phyloP scores from a whole-genome alignment of 2,113 vertebrate genomes.

The Centrocercus urophasianus region DNA sequence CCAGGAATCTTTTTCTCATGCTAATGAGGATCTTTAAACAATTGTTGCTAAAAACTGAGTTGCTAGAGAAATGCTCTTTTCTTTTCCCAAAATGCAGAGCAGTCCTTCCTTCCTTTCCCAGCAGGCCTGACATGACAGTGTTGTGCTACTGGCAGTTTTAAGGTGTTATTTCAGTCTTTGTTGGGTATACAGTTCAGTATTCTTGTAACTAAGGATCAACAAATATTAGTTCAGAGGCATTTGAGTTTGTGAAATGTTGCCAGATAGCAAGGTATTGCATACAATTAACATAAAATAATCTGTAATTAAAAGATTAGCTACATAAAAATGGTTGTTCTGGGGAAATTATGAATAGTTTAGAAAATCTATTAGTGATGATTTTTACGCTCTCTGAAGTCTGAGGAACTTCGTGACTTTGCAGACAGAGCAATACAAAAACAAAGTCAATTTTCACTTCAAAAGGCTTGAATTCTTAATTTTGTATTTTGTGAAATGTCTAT shows the following conservation, averaged over 20 bases:
- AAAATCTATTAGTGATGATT: not conserved
- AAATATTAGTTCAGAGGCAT: slow-evolving; percentile 3
- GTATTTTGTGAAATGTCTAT: not conserved
- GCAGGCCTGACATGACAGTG: not conserved
- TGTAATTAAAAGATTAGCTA: not conserved
- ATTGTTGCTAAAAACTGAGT: slow-evolving; percentile 38
- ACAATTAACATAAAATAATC: slow-evolving; percentile 6
- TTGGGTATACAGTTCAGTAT: slow-evolving; percentile 1
- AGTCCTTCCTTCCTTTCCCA: not conserved
- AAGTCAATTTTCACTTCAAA: not conserved
- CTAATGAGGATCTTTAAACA: slow-evolving; percentile 60
- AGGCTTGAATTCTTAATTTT: not conserved
- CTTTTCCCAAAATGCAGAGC: slow-evolving; percentile 14
- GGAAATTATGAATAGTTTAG: not conserved
- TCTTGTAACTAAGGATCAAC: slow-evolving; percentile 22
- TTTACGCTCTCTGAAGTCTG: not conserved
- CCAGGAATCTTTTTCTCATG: slow-evolving; percentile 52
- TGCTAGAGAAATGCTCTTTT: slow-evolving; percentile 14
- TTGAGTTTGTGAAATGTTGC: slow-evolving; percentile 16
- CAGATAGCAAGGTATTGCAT: not conserved
- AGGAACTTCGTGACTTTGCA: not conserved
- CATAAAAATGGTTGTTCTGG: not conserved
- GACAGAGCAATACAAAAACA: not conserved
- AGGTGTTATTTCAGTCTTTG: not conserved
- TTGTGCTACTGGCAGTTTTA: not conserved